phyloP scores from a whole-genome alignment of 2,113 vertebrate species.

The Delphinus delphis region DNA sequence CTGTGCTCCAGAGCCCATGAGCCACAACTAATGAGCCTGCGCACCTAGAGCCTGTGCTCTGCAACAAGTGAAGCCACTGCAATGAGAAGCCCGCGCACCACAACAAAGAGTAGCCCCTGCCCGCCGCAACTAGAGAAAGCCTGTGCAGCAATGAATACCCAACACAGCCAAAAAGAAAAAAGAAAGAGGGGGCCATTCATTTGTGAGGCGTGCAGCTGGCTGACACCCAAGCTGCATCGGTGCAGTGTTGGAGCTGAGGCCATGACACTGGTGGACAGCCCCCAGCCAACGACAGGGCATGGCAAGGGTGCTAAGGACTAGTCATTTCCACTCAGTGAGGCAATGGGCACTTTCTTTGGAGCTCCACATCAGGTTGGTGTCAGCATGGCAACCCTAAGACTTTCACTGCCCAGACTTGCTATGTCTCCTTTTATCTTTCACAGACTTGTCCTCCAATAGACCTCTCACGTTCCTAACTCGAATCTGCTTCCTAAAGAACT shows the following conservation, averaged over 20 bases:
- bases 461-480: not conserved
- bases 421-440: not conserved
- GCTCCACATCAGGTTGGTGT: not conserved
- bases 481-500: not conserved
- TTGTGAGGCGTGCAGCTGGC: not conserved
- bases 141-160: too few relatives aligned
- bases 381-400: not conserved
- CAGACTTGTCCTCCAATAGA: not conserved
- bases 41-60: fast-evolving
- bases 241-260: not conserved
- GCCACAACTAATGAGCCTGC: too few relatives aligned
- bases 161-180: too few relatives aligned
- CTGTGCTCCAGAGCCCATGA: too few relatives aligned
- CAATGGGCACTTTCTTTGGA: not conserved
- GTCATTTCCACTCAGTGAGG: not conserved
- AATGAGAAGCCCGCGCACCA: too few relatives aligned
- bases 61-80: too few relatives aligned
- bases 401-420: not conserved
- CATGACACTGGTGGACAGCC: not conserved
- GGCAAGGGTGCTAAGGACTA: not conserved
- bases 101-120: too few relatives aligned
- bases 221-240: not conserved
- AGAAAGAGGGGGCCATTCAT: not conserved
- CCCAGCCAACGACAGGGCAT: not conserved
- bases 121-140: too few relatives aligned